phyloP scores from a whole-genome alignment of 2,113 vertebrate genomes.

The Castor canadensis region DNA sequence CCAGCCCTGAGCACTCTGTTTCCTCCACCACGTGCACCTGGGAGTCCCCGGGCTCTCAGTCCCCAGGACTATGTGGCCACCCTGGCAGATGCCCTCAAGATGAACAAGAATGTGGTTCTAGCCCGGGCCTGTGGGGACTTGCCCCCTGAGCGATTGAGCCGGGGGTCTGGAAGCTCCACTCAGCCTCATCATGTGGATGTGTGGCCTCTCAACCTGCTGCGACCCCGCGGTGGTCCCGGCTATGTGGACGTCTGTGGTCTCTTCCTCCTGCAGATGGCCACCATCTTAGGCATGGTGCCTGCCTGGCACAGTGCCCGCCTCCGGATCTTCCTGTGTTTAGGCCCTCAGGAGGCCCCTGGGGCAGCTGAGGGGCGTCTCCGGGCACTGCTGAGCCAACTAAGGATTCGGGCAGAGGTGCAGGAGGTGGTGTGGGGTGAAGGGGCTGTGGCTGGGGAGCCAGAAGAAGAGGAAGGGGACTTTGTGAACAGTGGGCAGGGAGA shows the following conservation, averaged over 20 bases:
- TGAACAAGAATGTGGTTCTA: slow-evolving; percentile 94
- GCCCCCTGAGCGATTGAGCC: slow-evolving; percentile 84
- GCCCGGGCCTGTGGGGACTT: slow-evolving; percentile 85
- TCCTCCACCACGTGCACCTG: slow-evolving; percentile 87
- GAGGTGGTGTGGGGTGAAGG: slow-evolving; percentile 91
- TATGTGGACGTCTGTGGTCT: slow-evolving; percentile 93
- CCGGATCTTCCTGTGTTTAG: slow-evolving; percentile 92
- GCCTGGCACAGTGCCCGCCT: slow-evolving; percentile 92
- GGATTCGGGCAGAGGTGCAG: slow-evolving; percentile 91
- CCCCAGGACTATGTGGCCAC: slow-evolving; percentile 92
- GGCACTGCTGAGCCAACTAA: slow-evolving; percentile 89
- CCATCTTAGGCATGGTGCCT: slow-evolving; percentile 93
- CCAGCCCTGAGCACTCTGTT: slow-evolving; percentile 92
- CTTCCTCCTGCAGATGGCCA: slow-evolving; percentile 95
- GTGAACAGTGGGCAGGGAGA: slow-evolving; percentile 53
- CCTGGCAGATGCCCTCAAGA: slow-evolving; percentile 92
- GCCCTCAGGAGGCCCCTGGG: slow-evolving; percentile 89
- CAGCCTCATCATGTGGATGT: slow-evolving; percentile 88
- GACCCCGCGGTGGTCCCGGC: slow-evolving; percentile 84
- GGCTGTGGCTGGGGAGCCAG: slow-evolving; percentile 76
- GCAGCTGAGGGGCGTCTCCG: slow-evolving; percentile 89
- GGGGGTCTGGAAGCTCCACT: slow-evolving; percentile 64
- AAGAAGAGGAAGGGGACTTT: slow-evolving; percentile 50
- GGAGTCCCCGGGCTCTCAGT: slow-evolving; percentile 86
- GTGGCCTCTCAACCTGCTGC: slow-evolving; percentile 93